A percentile compares a stretch with the other conserved stretches of the same genome.
Conservation (phyloP, 2,113 vertebrate genomes). For the Trichechus manatus region DNA sequence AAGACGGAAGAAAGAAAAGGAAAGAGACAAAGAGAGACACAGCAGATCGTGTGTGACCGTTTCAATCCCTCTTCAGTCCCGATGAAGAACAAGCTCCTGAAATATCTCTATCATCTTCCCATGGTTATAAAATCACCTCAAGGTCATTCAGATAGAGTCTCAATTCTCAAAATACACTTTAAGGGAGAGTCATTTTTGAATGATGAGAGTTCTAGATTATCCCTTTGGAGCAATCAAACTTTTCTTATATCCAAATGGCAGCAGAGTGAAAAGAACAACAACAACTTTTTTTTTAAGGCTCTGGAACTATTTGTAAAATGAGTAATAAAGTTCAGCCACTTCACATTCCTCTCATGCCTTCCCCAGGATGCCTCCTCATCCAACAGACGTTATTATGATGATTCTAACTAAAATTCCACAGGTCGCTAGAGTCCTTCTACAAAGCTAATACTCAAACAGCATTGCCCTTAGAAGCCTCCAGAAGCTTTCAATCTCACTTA, state of each 20-base stretch:
- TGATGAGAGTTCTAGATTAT: conserved; percentile 1
- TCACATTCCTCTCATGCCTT: conserved; percentile 76
- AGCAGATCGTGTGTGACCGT: background rate
- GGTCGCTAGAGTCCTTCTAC: conserved; percentile 16
- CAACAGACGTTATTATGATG: conserved; percentile 62
- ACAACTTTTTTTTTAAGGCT: background rate
- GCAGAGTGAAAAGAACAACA: background rate
- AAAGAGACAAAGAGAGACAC: background rate
- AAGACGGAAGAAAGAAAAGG: background rate
- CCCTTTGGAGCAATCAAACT: background rate
- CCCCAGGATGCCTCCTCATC: conserved; percentile 58
- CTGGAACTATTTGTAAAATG: conserved; percentile 62
- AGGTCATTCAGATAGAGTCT: background rate
- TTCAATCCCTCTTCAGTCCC: background rate
- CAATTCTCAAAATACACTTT: background rate
- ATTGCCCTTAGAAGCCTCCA: background rate
- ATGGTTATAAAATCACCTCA: background rate
- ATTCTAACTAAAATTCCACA: conserved; percentile 68
- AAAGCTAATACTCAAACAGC: background rate
- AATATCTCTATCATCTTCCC: background rate
- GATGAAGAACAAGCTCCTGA: background rate
- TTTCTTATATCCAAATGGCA: conserved; percentile 11
- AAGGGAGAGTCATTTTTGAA: conserved; percentile 33
- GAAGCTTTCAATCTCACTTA: background rate
- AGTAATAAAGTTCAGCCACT: conserved; percentile 65